These are phyloP conservation scores for Calephelis nemesis DNA, from an alignment of 1,140 invertebrate species.

Conservation along the genomic window DNA sequence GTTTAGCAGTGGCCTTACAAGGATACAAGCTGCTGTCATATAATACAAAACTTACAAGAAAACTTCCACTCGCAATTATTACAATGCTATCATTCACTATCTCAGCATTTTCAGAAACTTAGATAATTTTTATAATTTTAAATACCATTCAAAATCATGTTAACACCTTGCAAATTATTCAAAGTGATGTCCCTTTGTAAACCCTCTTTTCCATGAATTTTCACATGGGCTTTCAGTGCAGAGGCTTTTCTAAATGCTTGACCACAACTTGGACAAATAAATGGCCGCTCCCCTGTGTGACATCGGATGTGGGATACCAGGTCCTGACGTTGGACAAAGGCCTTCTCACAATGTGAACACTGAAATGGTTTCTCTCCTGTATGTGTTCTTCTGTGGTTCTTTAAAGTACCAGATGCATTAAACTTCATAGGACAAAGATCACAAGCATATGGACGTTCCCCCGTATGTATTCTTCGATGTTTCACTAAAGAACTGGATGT, in stretches of 20 bases:
- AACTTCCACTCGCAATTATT: no score
- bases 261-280: conserved; percentile 90
- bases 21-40: no score
- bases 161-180: conserved; percentile 20
- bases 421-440: conserved; percentile 92
- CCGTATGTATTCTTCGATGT: conserved; percentile 88
- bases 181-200: neutral
- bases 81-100: no score
- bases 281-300: conserved; percentile 91
- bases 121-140: neutral
- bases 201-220: conserved; percentile 75
- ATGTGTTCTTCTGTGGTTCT: conserved; percentile 84
- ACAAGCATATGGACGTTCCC: conserved; percentile 89
- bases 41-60: no score
- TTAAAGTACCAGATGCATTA: conserved; percentile 81
- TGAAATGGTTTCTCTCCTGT: conserved; percentile 85
- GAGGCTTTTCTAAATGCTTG: conserved; percentile 86
- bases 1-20: no score
- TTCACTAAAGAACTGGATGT: conserved; percentile 86
- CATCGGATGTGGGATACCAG: conserved; percentile 85
- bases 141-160: conserved; percentile 13
- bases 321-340: conserved; percentile 80
- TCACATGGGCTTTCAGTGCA: conserved; percentile 83
- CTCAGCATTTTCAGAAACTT: no score
- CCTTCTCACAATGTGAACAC: conserved; percentile 68